A percentile compares a stretch with the other conserved stretches of the same genome.
These are phyloP conservation scores for human DNA, from an alignment of 2,113 vertebrate genomes.

Conservation along the genomic window DNA sequence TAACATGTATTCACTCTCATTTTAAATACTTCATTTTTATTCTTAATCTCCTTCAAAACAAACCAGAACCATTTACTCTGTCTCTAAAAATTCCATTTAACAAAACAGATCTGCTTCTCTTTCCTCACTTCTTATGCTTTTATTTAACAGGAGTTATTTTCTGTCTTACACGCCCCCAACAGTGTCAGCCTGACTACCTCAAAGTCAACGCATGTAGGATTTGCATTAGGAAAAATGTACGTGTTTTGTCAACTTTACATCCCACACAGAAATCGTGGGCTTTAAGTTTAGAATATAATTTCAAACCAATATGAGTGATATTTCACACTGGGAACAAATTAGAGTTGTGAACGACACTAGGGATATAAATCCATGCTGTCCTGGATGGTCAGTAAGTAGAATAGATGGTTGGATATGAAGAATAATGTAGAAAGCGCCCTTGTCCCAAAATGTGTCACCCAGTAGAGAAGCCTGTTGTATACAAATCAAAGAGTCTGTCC, in stretches of 20 bases:
- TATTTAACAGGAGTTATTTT: constrained; percentile 67
- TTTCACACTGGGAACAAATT: constrained; percentile 48
- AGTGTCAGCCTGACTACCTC: constrained; percentile 55
- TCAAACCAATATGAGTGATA: constrained; percentile 23
- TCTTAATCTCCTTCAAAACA: constrained; percentile 49
- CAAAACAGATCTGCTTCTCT: constrained; percentile 23
- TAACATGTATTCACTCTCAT: not conserved
- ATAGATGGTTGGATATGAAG: not conserved
- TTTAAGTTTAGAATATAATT: constrained; percentile 69
- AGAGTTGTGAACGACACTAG: constrained; percentile 14
- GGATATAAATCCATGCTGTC: constrained; percentile 15
- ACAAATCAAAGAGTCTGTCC: constrained; percentile 18
- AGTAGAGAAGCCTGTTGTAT: not conserved
- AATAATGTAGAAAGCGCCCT: not conserved
- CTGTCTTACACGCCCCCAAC: not conserved
- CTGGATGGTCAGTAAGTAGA: not conserved
- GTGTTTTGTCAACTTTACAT: constrained; percentile 72
- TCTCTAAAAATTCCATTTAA: constrained; percentile 50
- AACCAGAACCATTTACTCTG: constrained; percentile 45
- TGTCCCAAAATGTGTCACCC: not conserved
- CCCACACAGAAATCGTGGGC: constrained; percentile 43
- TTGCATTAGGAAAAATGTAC: constrained; percentile 52
- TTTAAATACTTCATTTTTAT: constrained; percentile 48
- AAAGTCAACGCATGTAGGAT: constrained; percentile 41
- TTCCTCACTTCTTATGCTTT: not conserved